These are phyloP conservation scores for Acromyrmex heyeri DNA, from an alignment of 1,140 invertebrate genomes.

Conservation along the genomic window DNA sequence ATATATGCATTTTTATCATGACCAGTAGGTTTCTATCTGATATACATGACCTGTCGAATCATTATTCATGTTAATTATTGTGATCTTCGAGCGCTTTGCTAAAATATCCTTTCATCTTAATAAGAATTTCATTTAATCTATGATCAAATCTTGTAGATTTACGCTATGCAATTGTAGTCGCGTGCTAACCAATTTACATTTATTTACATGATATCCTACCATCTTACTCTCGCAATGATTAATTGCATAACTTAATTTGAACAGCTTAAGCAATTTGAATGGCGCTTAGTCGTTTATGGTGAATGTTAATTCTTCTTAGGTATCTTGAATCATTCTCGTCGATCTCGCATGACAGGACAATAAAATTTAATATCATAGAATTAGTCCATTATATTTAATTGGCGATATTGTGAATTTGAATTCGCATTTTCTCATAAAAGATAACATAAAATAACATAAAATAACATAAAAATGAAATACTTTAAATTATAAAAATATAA, in stretches of 20 bases:
- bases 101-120: conserved; percentile 26
- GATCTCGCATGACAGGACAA: not conserved
- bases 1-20: conserved; percentile 9
- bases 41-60: not conserved
- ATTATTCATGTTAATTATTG: conserved; percentile 18
- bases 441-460: not conserved
- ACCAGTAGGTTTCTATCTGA: not conserved
- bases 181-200: conserved; percentile 48
- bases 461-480: not conserved
- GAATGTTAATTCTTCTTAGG: conserved; percentile 30
- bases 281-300: conserved; percentile 4
- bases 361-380: conserved; percentile 20
- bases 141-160: conserved; percentile 33
- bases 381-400: conserved; percentile 8
- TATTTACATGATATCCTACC: conserved; percentile 55
- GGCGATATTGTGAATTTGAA: not conserved
- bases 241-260: conserved; percentile 55
- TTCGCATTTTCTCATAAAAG: not conserved
- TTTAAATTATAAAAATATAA: not conserved
- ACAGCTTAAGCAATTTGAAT: conserved; percentile 42
- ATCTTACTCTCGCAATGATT: conserved; percentile 38
- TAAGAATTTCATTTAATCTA: conserved; percentile 33
- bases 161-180: conserved; percentile 45
- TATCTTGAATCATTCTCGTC: conserved; percentile 14
- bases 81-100: not conserved